A percentile compares a stretch with the other conserved stretches of the same genome.
These are phyloP conservation scores for Grammomys dolichurus DNA, from an alignment of 2,113 vertebrate species.

Conservation along the genomic window DNA sequence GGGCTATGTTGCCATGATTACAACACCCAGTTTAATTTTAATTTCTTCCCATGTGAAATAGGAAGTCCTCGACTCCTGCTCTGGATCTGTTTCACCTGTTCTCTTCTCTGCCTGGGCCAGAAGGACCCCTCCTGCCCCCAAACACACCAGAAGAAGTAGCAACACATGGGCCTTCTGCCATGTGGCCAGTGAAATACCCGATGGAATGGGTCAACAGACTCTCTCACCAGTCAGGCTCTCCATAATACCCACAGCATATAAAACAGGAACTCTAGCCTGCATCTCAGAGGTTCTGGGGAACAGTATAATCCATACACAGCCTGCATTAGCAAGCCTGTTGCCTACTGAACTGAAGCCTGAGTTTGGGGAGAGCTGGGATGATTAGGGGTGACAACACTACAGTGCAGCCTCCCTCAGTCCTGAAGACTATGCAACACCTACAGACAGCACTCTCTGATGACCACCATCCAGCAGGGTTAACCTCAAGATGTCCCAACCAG, in stretches of 20 bases:
- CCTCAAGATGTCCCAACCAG: not conserved
- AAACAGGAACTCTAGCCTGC: not conserved
- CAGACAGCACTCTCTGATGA: not conserved
- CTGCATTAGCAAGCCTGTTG: not conserved
- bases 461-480: fast-evolving
- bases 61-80: fast-evolving
- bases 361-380: not conserved
- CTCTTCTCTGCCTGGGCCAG: not conserved
- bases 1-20: fast-evolving
- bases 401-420: not conserved
- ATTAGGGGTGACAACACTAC: fast-evolving
- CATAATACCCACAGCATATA: not conserved
- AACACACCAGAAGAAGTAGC: fast-evolving
- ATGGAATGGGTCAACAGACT: not conserved
- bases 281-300: fast-evolving
- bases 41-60: not conserved
- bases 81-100: not conserved
- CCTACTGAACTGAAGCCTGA: fast-evolving
- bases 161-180: fast-evolving
- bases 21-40: not conserved
- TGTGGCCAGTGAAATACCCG: not conserved
- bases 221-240: fast-evolving
- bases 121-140: fast-evolving
- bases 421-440: not conserved
- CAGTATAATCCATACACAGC: fast-evolving